Conservation (phyloP, 2,888 invertebrate species). For the Phyllotreta striolata region DNA sequence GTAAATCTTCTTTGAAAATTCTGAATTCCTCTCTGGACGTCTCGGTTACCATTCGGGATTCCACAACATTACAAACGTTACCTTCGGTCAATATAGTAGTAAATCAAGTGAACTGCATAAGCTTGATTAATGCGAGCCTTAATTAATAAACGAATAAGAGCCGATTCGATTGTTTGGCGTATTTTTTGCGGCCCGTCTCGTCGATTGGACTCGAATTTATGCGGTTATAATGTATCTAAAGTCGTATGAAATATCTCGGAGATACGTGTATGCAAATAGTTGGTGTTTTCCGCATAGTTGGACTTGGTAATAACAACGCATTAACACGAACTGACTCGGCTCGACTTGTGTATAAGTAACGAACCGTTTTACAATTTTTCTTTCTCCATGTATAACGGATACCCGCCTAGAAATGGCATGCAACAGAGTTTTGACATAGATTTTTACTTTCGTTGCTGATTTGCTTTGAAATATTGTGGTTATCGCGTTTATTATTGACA, state of each 20-base stretch:
- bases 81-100: slow-evolving; percentile 30
- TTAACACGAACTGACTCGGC: slow-evolving; percentile 8
- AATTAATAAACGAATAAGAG: slow-evolving; percentile 39
- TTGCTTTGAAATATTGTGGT: slow-evolving; percentile 31
- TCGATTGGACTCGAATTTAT: slow-evolving; percentile 20
- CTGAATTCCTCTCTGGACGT: slow-evolving; percentile 1
- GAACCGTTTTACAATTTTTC: slow-evolving; percentile 20
- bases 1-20: not conserved
- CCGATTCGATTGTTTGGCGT: slow-evolving; percentile 12
- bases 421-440: slow-evolving; percentile 34
- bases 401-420: slow-evolving; percentile 39
- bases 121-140: slow-evolving; percentile 39
- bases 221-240: slow-evolving; percentile 2
- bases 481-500: slow-evolving; percentile 31
- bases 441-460: slow-evolving; percentile 38
- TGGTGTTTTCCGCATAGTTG: slow-evolving; percentile 16
- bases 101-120: slow-evolving; percentile 30
- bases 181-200: slow-evolving; percentile 22
- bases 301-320: slow-evolving; percentile 11
- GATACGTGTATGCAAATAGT: too few relatives aligned
- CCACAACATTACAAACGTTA: slow-evolving; percentile 41
- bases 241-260: too few relatives aligned
- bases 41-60: slow-evolving; percentile 42
- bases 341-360: slow-evolving; percentile 4
- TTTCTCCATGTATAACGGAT: slow-evolving; percentile 18